Conservation (phyloP, 2,797 vertebrate genomes). For the Acanthurus leucopareius region DNA sequence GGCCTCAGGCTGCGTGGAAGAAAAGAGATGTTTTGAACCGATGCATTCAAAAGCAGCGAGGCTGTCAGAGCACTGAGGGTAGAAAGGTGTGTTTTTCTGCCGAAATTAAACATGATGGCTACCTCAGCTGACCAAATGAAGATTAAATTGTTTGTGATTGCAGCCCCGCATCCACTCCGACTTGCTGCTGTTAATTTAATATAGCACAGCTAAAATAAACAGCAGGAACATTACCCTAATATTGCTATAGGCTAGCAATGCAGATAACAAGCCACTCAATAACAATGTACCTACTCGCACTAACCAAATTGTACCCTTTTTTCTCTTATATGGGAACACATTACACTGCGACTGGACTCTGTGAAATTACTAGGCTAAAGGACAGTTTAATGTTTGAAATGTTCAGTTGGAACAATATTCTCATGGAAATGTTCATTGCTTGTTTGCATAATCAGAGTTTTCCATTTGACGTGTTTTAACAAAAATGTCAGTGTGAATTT, state of each 20-base stretch:
- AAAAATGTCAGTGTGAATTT: background rate
- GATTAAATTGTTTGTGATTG: slow-evolving; percentile 36
- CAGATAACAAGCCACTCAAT: slow-evolving; percentile 16
- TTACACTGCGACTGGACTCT: background rate
- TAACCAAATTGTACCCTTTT: background rate
- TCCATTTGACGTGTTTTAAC: background rate
- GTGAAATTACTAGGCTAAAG: background rate
- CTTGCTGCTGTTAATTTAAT: slow-evolving; percentile 15
- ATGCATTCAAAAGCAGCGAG: slow-evolving; percentile 27
- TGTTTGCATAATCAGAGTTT: background rate
- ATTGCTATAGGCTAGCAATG: slow-evolving; percentile 2
- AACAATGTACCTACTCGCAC: background rate
- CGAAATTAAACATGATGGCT: slow-evolving; percentile 36
- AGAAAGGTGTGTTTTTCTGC: slow-evolving; percentile 33
- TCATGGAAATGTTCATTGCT: background rate
- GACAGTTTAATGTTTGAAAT: background rate
- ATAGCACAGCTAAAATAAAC: slow-evolving; percentile 26
- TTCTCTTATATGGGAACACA: background rate
- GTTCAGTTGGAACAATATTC: background rate
- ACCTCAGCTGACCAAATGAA: slow-evolving; percentile 26
- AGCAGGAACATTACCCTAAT: background rate
- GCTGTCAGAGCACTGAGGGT: slow-evolving; percentile 30
- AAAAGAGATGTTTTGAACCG: slow-evolving; percentile 33
- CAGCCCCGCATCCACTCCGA: slow-evolving; percentile 15
- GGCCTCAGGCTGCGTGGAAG: slow-evolving; percentile 25